Conservation (phyloP, 35 echinoderm and acorn worm genomes). For the Strongylocentrotus purpuratus region DNA sequence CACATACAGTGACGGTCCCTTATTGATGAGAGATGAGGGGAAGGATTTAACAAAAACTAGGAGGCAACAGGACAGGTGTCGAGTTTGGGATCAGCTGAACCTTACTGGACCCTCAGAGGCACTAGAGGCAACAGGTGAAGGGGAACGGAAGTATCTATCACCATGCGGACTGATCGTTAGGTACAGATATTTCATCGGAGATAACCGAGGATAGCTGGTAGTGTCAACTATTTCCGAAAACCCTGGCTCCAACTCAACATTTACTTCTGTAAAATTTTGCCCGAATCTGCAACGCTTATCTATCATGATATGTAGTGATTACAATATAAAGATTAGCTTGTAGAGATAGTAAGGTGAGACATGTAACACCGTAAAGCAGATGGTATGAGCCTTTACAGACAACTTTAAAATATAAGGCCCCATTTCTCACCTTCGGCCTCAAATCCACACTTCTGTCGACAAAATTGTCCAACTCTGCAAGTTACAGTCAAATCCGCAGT, state of each 20-base stretch:
- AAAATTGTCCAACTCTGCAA: background rate
- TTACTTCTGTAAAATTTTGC: too few relatives aligned
- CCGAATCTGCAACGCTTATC: too few relatives aligned
- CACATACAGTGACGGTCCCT: too few relatives aligned
- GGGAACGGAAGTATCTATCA: conserved; percentile 51
- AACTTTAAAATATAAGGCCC: background rate
- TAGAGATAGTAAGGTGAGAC: too few relatives aligned
- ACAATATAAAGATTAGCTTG: too few relatives aligned
- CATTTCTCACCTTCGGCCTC: background rate
- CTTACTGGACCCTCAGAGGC: conserved; percentile 41
- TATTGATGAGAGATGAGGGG: too few relatives aligned
- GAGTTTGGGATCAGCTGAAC: background rate
- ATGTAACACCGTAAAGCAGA: background rate
- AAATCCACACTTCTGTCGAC: background rate
- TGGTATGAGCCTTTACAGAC: background rate
- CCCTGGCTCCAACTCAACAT: too few relatives aligned
- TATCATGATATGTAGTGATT: too few relatives aligned
- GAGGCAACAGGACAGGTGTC: background rate
- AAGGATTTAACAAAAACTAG: too few relatives aligned
- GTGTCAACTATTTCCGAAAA: too few relatives aligned
- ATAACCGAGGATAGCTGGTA: too few relatives aligned
- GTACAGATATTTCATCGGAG: background rate
- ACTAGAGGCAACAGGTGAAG: conserved; percentile 57
- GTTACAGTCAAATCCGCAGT: too few relatives aligned
- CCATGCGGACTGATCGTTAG: conserved; percentile 8